Evolutionary conservation across 2,888 invertebrate genomes (phyloP).

Genomic region (Mesoligia furuncula): DNA sequence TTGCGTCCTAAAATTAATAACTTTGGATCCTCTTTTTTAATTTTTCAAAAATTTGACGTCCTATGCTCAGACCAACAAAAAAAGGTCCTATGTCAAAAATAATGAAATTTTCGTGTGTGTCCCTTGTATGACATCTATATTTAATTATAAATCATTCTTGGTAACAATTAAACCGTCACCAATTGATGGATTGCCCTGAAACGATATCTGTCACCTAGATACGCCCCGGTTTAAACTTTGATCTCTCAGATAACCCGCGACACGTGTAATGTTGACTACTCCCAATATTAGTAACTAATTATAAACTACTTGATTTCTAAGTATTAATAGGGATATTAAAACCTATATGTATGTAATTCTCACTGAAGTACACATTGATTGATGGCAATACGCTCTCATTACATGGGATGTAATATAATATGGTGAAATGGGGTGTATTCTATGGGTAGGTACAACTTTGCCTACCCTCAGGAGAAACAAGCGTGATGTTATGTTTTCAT

Average conservation of each 20-base stretch:
- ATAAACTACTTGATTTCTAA: not conserved
- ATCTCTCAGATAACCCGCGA: constrained; percentile 21
- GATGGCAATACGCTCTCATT: not conserved
- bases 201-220: constrained; percentile 25
- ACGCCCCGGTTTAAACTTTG: constrained; percentile 40
- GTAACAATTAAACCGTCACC: too few relatives aligned
- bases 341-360: not conserved
- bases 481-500: too few relatives aligned
- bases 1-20: not conserved
- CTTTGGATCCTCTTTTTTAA: not conserved
- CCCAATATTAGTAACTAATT: constrained; percentile 16
- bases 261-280: constrained; percentile 10
- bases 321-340: too few relatives aligned
- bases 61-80: too few relatives aligned
- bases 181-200: constrained; percentile 21
- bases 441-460: too few relatives aligned
- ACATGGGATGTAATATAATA: not conserved
- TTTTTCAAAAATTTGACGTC: not conserved
- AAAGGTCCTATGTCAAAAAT: not conserved
- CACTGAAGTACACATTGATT: not conserved
- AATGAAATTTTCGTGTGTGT: not conserved
- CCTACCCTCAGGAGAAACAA: too few relatives aligned
- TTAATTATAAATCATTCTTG: not conserved
- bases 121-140: not conserved
- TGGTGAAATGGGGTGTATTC: not conserved